Evolutionary conservation across 1,140 invertebrate species (phyloP).

Genomic region (Zaprionus gabonicus): DNA sequence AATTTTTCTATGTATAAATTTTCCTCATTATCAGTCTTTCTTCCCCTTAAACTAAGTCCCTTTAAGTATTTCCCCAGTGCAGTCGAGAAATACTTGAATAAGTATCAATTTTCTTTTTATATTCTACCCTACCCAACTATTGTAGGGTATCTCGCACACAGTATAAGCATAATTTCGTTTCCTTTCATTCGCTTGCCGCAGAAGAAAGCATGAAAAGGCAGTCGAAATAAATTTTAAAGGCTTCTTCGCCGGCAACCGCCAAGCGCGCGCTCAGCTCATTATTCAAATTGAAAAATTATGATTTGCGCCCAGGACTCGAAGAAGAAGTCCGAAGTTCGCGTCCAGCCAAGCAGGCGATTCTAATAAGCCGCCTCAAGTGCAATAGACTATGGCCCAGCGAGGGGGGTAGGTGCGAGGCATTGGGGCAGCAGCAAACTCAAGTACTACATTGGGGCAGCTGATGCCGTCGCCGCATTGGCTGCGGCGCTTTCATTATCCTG

Average conservation of each 20-base stretch:
- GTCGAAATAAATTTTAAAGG: slow-evolving; percentile 79
- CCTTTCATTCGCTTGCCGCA: slow-evolving; percentile 10
- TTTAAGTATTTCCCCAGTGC: not conserved
- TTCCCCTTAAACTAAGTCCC: too few relatives aligned
- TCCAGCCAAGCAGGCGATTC: slow-evolving; percentile 60
- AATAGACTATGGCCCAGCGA: slow-evolving; percentile 34
- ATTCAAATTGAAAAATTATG: slow-evolving; percentile 83
- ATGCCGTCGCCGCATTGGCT: slow-evolving; percentile 38
- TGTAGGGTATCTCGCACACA: not conserved
- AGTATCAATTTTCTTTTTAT: not conserved
- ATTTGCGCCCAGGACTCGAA: slow-evolving; percentile 65
- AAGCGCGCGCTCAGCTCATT: slow-evolving; percentile 74
- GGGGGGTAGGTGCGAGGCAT: not conserved
- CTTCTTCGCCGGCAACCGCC: slow-evolving; percentile 52
- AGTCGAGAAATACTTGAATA: not conserved
- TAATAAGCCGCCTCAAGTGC: slow-evolving; percentile 79
- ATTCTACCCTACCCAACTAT: not conserved
- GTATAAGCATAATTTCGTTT: not conserved
- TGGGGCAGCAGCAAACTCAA: not conserved
- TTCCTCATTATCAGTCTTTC: too few relatives aligned
- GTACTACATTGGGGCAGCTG: slow-evolving; percentile 25
- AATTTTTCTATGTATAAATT: too few relatives aligned
- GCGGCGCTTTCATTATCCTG: slow-evolving; percentile 53
- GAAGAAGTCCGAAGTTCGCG: slow-evolving; percentile 50
- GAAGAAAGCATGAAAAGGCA: slow-evolving; percentile 47